These are phyloP conservation scores for Ceratina japonica DNA, from an alignment of 1,140 invertebrate genomes.

Conservation along the genomic window DNA sequence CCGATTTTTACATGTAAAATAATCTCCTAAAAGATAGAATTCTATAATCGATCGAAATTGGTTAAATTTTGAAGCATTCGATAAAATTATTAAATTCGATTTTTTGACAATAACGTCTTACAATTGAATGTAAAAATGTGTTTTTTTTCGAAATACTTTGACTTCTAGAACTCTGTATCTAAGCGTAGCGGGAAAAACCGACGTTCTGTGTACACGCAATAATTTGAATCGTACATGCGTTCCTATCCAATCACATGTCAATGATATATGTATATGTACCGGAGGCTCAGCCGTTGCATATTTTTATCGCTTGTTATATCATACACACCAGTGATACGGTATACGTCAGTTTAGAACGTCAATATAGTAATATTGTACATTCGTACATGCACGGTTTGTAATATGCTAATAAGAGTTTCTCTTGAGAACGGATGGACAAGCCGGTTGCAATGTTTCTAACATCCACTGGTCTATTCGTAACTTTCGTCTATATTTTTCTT, in stretches of 20 bases:
- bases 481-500: no score
- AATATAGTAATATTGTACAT: slow-evolving; percentile 49
- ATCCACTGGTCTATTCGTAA: slow-evolving; percentile 32
- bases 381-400: slow-evolving; percentile 32
- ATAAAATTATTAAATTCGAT: no score
- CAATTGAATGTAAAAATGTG: no score
- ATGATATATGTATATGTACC: slow-evolving; percentile 20
- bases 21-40: no score
- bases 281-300: slow-evolving; percentile 63
- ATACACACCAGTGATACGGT: slow-evolving; percentile 56
- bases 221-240: slow-evolving; percentile 6
- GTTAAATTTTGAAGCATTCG: no score
- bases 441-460: slow-evolving; percentile 31
- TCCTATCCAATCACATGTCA: slow-evolving; percentile 20
- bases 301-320: slow-evolving; percentile 61
- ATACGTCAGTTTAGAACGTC: slow-evolving; percentile 60
- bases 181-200: no score
- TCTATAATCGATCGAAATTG: no score
- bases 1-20: no score
- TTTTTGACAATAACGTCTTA: no score
- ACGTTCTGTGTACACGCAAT: not conserved
- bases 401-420: slow-evolving; percentile 9
- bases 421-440: not conserved
- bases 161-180: no score
- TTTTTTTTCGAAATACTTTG: no score